Base-by-base conservation (phyloP, 30 jellyfish, hydroid and myxozoan species). In the Hydractinia echinata region DNA sequence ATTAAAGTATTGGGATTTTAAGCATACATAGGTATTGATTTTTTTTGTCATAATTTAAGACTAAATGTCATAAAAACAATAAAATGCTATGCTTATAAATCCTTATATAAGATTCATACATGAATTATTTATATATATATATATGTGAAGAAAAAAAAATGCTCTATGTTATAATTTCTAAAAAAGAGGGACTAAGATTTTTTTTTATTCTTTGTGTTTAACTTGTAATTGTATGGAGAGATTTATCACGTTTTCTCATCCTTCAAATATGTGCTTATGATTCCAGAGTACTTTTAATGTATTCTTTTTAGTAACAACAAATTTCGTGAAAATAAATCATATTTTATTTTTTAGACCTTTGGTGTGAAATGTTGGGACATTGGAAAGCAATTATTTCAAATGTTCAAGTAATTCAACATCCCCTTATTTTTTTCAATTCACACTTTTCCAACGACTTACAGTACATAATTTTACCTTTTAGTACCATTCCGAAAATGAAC, bases 351-450 rank as follows among this genome's bases (percentile, higher is more conserved):
- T 51, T 84, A 92, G 98, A 92, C 76, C 68, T 92, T 19, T 92
- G 98, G 98, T 86, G 98, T 79, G 98, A 92, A 68, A 86, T 92
- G 96, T 69, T 92, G 73, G 98, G 98, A 3, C 85, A 79, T 74
- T 92, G 98, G 98, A 87, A 83, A 76, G 96, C 96, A 11, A 76
- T 84, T 39, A 82, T 92, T 21, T 81, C 85, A 56, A 79, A 82
- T 84, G 96, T 89, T 19, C 98, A 92, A 95, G 98, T 92, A 11
- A 49, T 30, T 1, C 44, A 30, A 2, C 44, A 30, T 30, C 44
- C 44, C 44, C 44, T 30, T 30, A 30, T 30, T 30, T 30, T 30
- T 30, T 30, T n/a, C 6, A 64, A 64, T 58, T n/a, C 3, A 6
- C 0, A 51, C 19, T 0, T 64, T 13, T 7, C 39, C 74, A 44